Evolutionary conservation across 2,113 vertebrate genomes (phyloP), one percentile per base, ranked within the genome.

Genomic region (Gavialis gangeticus): DNA sequence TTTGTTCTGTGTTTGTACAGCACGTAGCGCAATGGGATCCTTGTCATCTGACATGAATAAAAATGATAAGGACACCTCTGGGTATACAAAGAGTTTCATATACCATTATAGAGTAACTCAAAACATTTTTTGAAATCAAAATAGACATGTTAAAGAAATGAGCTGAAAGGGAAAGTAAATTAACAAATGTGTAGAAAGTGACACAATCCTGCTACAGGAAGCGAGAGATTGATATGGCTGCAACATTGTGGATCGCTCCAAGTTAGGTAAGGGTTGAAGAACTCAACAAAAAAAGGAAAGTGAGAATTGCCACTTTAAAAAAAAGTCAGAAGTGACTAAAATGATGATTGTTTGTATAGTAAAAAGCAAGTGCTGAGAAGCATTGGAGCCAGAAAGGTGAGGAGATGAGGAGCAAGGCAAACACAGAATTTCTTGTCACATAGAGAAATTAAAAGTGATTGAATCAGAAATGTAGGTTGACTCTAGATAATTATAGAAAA

Each of bases 161-260:
- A 75, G n/a, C 81, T 89, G 37, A 58, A 94, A 79, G 64, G n/a
- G 80, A 80, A 82, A 66, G 18, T 84, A 34, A 76, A 89, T 89
- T 78, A 91, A 77, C 87, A 82, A 54, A 79, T 5, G 46, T 85
- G 78, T 46, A 92, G 75, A 59, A 60, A 91, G 87, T 27, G 16
- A 57, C 89, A 89, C 75, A 89, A 28, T 89, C 77, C 27, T 91
- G 88, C 69, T 96, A 21, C 94, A 84, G 90, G 94, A 82, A 91
- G 85, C 37, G 91, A 90, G 75, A 80, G 73, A 27, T 66, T 55
- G 84, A 80, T 73, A 75, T 97, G 95, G 89, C 91, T 95, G 90
- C 93, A 87, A 84, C 88, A 55, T 84, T 94, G 86, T 83, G 30
- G 85, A 22, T 88, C 91, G 80, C 91, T 94, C 93, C 93, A 76